Base-by-base conservation (phyloP, 2,888 invertebrate genomes). In the Cephus pygmeus region DNA sequence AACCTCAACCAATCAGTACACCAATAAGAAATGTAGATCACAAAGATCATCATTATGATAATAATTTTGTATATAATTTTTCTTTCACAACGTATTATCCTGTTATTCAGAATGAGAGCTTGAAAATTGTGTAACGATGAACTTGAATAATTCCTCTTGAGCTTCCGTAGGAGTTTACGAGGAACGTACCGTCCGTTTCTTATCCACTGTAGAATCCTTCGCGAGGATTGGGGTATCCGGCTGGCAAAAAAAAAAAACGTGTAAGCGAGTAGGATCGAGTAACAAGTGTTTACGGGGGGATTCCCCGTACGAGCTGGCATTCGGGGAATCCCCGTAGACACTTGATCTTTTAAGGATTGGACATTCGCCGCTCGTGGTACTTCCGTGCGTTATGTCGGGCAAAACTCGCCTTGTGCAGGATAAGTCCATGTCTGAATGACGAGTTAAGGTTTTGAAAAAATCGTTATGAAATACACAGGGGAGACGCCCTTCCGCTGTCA, bases 401-500 rank as follows among this genome's bases (percentile, higher is more conserved):
- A 87, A 86, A 86, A 86, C 84, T 86, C 84, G 83, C 83, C 85
- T 88, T 85, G 85, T 87, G 85, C 86, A 87, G 85, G 81, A 81
- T 87, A 85, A 79, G 82, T 83, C 81, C 81, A 81, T 86, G 83
- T 86, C 83, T 84, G 84, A 84, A 82, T 82, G 84, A 85, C 83
- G 83, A 82, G 75, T 82, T 75, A 81, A 81, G 81, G 76, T 69
- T 73, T 69, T 73, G 76, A 73, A 69, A 81, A 34, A 35, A 35
- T 35, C 69, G 34, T 73, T 73, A 81, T 81, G 77, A 82, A 81
- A 84, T 80, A 81, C 83, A 88, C 90, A 88, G 92, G 95, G 73
- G 95, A 95, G 88, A 95, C 95, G 56, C 95, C 95, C 73, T 95
- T 95, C 93, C 94, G 96, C 90, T 97, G 97, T 91, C 96, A 95